Conservation (phyloP, 2,113 vertebrate genomes). For the Pteruthius melanotis region DNA sequence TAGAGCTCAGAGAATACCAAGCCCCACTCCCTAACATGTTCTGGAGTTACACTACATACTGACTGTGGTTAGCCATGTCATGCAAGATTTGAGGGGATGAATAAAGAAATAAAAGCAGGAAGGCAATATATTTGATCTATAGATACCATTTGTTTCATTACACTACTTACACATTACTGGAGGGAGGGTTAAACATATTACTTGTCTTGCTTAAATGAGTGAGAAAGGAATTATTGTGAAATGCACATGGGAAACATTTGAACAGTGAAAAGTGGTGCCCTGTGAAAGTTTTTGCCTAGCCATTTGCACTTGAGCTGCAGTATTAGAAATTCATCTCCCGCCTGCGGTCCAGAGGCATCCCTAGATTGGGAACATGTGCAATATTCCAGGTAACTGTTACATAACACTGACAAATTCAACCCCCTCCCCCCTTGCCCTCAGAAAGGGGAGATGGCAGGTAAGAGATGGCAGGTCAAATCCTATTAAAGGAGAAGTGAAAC, state of each 20-base stretch:
- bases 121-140: neutral
- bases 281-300: constrained; percentile 11
- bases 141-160: neutral
- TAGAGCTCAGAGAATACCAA: neutral
- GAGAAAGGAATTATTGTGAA: neutral
- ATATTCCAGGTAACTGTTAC: constrained; percentile 72
- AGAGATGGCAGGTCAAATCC: constrained; percentile 15
- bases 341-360: neutral
- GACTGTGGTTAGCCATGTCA: neutral
- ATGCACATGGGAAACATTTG: neutral
- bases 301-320: neutral
- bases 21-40: neutral
- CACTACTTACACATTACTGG: neutral
- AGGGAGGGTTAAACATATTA: neutral
- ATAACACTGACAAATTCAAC: constrained; percentile 25
- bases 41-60: neutral
- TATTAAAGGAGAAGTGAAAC: neutral
- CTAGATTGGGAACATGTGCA: constrained; percentile 29
- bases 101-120: neutral
- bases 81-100: neutral
- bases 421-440: neutral
- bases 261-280: neutral
- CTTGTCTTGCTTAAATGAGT: neutral
- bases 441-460: constrained; percentile 47
- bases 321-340: neutral